Percentiles rank a stretch among this genome's conserved stretches.
Evolutionary conservation across 2,797 vertebrate genomes (phyloP).

Genomic region (Tamandua tetradactyla): DNA sequence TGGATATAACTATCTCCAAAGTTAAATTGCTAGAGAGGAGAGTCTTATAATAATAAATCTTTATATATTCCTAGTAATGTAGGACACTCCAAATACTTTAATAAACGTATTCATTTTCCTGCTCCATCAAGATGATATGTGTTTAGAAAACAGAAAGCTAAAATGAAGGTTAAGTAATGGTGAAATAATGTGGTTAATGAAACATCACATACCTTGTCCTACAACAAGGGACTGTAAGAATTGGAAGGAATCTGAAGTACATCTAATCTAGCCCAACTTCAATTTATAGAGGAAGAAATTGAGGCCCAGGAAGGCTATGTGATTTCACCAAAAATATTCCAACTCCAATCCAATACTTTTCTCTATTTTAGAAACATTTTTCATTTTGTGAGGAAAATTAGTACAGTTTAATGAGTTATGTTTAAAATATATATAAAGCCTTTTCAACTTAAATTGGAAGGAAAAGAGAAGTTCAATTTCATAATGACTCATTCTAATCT

Average conservation of each 20-base stretch:
- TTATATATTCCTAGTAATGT: neutral
- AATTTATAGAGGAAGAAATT: neutral
- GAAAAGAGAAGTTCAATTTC: neutral
- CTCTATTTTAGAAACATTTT: neutral
- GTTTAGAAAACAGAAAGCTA: neutral
- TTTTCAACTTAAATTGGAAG: neutral
- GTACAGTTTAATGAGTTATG: neutral
- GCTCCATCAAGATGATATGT: neutral
- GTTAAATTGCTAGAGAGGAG: no score
- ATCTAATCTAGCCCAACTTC: neutral
- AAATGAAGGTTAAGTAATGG: neutral
- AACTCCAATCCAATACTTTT: neutral
- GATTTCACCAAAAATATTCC: neutral
- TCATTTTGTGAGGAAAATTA: neutral
- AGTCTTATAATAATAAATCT: neutral
- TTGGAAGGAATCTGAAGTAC: neutral
- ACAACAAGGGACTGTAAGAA: neutral
- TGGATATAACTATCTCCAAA: no score
- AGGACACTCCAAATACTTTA: neutral
- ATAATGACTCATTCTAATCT: neutral
- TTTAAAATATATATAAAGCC: neutral
- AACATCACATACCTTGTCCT: neutral
- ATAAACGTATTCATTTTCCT: neutral
- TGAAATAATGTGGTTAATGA: neutral
- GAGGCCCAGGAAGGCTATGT: neutral